These are phyloP conservation scores for Epinephelus moara DNA, from an alignment of 2,113 vertebrate genomes.

Conservation along the genomic window DNA sequence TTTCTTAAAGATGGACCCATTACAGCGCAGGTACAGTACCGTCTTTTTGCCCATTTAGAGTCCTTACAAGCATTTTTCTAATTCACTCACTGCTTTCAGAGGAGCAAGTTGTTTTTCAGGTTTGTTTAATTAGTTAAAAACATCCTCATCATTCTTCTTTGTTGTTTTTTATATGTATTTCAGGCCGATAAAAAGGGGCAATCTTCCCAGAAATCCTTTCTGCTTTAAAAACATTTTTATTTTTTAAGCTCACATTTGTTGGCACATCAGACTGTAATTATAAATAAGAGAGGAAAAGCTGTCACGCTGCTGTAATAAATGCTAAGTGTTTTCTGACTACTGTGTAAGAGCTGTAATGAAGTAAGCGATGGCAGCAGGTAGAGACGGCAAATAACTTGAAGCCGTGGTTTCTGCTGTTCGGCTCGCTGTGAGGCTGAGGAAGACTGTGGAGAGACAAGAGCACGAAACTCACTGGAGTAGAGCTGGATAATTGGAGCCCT, in stretches of 20 bases:
- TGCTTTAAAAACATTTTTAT: constrained; percentile 9
- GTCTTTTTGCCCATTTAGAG: neutral
- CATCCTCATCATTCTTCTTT: neutral
- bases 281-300: neutral
- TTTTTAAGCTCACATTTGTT: constrained; percentile 11
- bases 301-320: constrained; percentile 24
- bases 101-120: neutral
- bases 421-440: constrained; percentile 38
- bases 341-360: constrained; percentile 14
- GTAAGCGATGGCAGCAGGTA: constrained; percentile 49
- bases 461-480: constrained; percentile 51
- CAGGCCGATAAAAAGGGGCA: neutral
- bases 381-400: constrained; percentile 43
- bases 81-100: neutral
- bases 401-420: constrained; percentile 20
- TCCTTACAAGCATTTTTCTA: neutral
- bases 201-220: neutral
- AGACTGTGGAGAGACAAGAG: constrained; percentile 44
- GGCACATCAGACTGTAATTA: neutral
- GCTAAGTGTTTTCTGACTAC: constrained; percentile 5
- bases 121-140: neutral
- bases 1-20: neutral
- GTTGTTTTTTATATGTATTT: neutral
- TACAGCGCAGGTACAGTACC: too few species aligned
- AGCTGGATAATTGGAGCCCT: constrained; percentile 68